Evolutionary conservation across 2,113 vertebrate genomes (phyloP), one percentile per base, ranked within the genome.

Genomic region (Cinclus mexicanus): DNA sequence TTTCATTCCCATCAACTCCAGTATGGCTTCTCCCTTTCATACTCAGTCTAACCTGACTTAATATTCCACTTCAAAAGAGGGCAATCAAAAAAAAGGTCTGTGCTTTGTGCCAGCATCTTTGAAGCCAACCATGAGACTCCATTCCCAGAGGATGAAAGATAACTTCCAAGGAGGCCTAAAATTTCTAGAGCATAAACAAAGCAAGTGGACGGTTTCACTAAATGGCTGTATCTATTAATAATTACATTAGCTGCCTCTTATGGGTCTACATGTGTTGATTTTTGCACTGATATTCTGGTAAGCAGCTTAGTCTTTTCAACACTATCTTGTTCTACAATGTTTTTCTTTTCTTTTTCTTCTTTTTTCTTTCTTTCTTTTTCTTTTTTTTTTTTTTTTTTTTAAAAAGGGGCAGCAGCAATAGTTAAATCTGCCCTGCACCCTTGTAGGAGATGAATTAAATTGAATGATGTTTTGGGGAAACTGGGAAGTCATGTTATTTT

Each of bases 121-220:
- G 91, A 94, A 96, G 72, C 83, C 61, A 84, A 11, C 78, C 55
- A 18, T 91, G 44, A 97, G 81, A 59, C 74, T 93, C 87, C 55
- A 80, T 91, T 96, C 94, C 87, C 94, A 95, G 87, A 85, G 93
- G 87, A 95, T 94, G 95, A 95, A 93, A 96, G 75, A 65, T 83
- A 31, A 84, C 93, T 95, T 95, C 59, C 0, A 2, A 96, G 63
- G 78, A 93, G 81, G 49, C 67, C 89, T 83, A 42, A 83, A 89
- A 76, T 94, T 95, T 93, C 70, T 80, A 46, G 63, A 57, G 52
- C 4, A 0, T 75, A 84, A 95, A 89, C 77, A 87, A 87, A 94
- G 26, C 67, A 29, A 91, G 49, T 87, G 67, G 65, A 91, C 35
- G 74, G 44, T 95, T 96, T 95, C 65, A 65, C 33, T 91, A 85